A percentile compares a stretch with the other conserved stretches of the same genome.
Conservation (phyloP, 2,888 invertebrate species). For the Scaptomyza reducta region DNA sequence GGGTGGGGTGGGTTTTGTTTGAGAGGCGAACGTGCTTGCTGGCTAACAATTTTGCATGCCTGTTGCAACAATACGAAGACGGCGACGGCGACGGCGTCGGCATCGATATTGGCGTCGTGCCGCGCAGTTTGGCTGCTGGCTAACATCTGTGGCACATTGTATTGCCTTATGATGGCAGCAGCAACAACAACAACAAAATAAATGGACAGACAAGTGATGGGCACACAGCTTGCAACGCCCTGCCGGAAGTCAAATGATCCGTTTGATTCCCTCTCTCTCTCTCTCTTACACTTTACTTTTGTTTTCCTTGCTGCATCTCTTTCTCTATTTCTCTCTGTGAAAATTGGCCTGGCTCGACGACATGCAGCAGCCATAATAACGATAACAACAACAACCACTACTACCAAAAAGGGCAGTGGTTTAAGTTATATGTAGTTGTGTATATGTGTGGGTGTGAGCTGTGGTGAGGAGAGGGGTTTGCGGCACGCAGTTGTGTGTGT, state of each 20-base stretch:
- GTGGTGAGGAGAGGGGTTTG: too few species aligned
- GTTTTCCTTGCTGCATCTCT: conserved; percentile 22
- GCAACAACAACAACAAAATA: conserved; percentile 2
- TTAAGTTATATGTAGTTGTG: too few species aligned
- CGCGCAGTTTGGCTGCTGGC: conserved; percentile 43
- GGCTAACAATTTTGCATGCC: conserved; percentile 38
- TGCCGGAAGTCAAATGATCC: conserved; percentile 76
- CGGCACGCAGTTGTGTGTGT: conserved; percentile 39
- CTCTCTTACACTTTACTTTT: conserved; percentile 10
- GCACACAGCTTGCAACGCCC: conserved; percentile 53
- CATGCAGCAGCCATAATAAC: conserved; percentile 15
- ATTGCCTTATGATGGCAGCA: conserved; percentile 49
- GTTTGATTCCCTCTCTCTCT: conserved; percentile 62
- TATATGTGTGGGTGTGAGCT: too few species aligned
- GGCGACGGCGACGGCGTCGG: not conserved
- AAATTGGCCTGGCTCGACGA: conserved; percentile 53
- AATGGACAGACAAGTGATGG: conserved; percentile 45
- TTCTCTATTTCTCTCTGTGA: conserved; percentile 7
- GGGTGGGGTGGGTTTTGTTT: not conserved
- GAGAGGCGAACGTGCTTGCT: conserved; percentile 35
- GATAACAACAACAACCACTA: conserved; percentile 22
- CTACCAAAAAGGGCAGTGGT: too few species aligned
- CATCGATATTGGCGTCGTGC: conserved; percentile 50
- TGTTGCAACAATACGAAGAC: conserved; percentile 41
- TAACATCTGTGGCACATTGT: conserved; percentile 67